Evolutionary conservation across 2,888 invertebrate genomes (phyloP).

Genomic region (Hydropsyche betteni): DNA sequence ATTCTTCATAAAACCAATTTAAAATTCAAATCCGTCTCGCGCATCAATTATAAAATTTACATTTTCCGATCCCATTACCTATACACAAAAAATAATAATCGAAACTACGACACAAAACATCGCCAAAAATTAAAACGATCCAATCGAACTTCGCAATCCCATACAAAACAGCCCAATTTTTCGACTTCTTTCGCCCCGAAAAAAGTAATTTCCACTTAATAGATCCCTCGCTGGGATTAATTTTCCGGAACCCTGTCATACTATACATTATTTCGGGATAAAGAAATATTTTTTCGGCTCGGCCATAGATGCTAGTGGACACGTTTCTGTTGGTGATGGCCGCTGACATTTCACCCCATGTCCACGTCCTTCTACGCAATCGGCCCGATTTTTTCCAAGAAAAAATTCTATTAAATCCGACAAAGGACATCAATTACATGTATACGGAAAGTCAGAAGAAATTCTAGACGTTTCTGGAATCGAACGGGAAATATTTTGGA

Average conservation of each 20-base stretch:
- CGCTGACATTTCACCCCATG: constrained; percentile 19
- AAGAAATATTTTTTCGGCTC: background rate
- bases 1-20: too few relatives aligned
- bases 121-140: too few relatives aligned
- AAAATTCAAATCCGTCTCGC: too few relatives aligned
- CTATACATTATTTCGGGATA: background rate
- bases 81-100: too few relatives aligned
- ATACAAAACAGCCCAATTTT: too few relatives aligned
- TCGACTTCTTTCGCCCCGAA: background rate
- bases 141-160: too few relatives aligned
- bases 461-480: background rate
- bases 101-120: too few relatives aligned
- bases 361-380: background rate
- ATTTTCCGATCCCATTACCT: too few relatives aligned
- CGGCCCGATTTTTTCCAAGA: background rate
- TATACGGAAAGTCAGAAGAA: background rate
- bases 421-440: constrained; percentile 23
- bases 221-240: constrained; percentile 20
- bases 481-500: background rate
- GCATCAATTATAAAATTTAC: too few relatives aligned
- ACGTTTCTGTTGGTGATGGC: constrained; percentile 24
- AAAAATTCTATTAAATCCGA: constrained; percentile 26
- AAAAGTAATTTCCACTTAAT: constrained; percentile 24
- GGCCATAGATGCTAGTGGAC: background rate
- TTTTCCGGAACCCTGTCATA: constrained; percentile 3